These are phyloP conservation scores for Motacilla alba DNA, from an alignment of 2,113 vertebrate species.

Conservation along the genomic window DNA sequence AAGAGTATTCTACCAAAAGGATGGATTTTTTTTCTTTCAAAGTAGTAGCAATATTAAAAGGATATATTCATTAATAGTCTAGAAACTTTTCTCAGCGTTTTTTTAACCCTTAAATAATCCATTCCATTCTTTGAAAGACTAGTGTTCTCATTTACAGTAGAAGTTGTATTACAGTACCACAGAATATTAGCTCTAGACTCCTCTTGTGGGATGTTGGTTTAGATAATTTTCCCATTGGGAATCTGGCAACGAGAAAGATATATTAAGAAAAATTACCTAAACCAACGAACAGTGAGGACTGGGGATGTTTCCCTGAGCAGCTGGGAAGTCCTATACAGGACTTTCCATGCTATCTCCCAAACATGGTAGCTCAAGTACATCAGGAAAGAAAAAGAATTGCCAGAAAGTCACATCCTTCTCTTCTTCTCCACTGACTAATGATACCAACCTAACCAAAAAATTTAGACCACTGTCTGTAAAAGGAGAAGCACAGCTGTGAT, in stretches of 20 bases:
- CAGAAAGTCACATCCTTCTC: not conserved
- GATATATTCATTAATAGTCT: not conserved
- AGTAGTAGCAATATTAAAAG: not conserved
- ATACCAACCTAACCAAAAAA: not conserved
- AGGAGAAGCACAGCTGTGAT: not conserved
- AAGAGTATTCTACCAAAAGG: not conserved
- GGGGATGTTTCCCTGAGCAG: not conserved
- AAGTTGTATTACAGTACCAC: not conserved
- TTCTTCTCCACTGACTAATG: not conserved
- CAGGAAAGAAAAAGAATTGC: not conserved
- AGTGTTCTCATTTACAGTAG: not conserved
- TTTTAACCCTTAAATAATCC: not conserved
- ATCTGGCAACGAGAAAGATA: not conserved
- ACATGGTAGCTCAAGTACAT: not conserved
- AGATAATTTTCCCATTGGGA: not conserved
- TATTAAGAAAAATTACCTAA: not conserved
- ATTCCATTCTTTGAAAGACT: not conserved
- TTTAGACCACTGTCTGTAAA: not conserved
- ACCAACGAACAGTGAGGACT: not conserved
- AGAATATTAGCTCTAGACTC: not conserved
- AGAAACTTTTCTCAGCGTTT: not conserved
- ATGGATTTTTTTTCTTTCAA: not conserved
- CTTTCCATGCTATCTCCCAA: not conserved
- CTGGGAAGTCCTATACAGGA: not conserved
- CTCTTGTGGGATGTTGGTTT: not conserved